Base-by-base conservation (phyloP, 2,888 invertebrate genomes). In the Thecocarcelia acutangulata region DNA sequence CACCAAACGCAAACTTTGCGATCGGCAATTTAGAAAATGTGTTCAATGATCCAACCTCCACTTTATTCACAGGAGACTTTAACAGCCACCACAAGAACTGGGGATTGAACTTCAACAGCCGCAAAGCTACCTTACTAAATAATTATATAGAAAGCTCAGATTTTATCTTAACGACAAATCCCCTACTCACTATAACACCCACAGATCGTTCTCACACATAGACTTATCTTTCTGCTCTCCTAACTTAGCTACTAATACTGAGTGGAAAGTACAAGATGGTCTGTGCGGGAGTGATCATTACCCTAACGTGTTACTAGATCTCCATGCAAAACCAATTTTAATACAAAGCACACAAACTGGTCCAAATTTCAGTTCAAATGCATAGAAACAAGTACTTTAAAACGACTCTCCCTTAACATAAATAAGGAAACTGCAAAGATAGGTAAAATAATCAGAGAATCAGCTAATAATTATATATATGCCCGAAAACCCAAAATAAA, bases 201-300 rank as follows among this genome's bases (percentile, higher is more conserved):
- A 83, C 40, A 33, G 78, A 13, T 74, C 83, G 0, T 70, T 28
- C 6, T 28, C 28, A 6, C 6, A 4, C 28, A 28, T 28, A 28
- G 28, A 28, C 6, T 4, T 28, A 4, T 4, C 28, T 6, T 28
- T 28, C 6, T 28, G 28, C 6, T 28, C 28, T 28, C 28, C 28
- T 4, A 4, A 6, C 28, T 6, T 28, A 6, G 28, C 28, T 28
- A 28, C 28, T 6, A 6, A 28, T 4, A 6, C 6, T 28, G 6
- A 4, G 6, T 83, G 83, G 76, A 54, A 61, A 19, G 68, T 50
- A 2, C 46, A 28, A 68, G 4, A 19, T 37, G 6, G 40, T 72
- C 37, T 63, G 83, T 69, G 40, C 21, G 61, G 72, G 3, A 83
- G 82, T 37, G 75, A 81, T 17, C 82, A 77, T 56, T 83, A 61